Base-by-base conservation (phyloP, 1,140 invertebrate species). In the Leptonema lineaticorne region DNA sequence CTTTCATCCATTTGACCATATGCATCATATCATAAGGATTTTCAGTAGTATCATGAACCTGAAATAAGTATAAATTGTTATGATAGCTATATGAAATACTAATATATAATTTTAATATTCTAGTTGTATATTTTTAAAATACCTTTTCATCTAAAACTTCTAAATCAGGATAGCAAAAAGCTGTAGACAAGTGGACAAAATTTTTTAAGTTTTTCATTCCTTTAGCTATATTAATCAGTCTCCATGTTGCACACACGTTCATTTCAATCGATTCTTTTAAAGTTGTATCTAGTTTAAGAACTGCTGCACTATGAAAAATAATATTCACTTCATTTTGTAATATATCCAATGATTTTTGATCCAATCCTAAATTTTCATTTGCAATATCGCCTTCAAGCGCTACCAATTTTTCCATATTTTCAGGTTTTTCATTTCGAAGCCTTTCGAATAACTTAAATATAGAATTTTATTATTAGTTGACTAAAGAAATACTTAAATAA, bases 231-330 rank as follows among this genome's bases (percentile, higher is more conserved):
- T 87, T 81, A 0, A 91, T 73, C 1, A 89, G 78, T 16, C 84
- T 79, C 59, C 82, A 78, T 0, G 88, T 90, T 1, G 88, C 89
- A 5, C 79, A 79, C 0, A 88, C 84, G 74, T 92, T 92, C 75
- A 89, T 86, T 58, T 84, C 80, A 0, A 90, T 83, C 14, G 89
- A 86, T 24, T 86, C 85, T 65, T 85, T 84, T 5, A 91, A 75
- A 1, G 81, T 83, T 0, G 88, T 88, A 69, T 89, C 89, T 57
- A 92, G 81, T 67, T 83, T 85, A 26, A 92, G 86, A 1, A 93
- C 96, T 0, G 95, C 95, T 0, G 93, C 95, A 45, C 89, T 90
- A 77, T 97, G 95, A 77, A 96, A 95, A 1, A 97, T 88, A 22
- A 96, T 82, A 6, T 88, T 91, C 1, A 87, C 84, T 65, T 85